Evolutionary conservation across 2,888 invertebrate genomes (phyloP).

Genomic region (Drosophila mercatorum): DNA sequence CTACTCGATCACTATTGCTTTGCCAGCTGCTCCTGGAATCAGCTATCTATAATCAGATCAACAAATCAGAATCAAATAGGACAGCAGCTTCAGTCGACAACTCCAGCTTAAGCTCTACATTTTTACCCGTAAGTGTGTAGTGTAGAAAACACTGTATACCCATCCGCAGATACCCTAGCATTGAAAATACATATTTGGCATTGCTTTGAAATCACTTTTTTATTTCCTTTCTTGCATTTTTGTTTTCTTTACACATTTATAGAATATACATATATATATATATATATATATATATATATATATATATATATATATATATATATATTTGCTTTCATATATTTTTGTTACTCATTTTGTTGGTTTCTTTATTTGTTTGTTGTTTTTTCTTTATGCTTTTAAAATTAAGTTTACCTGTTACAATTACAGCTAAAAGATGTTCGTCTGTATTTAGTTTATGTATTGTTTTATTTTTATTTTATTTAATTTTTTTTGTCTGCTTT

Average conservation of each 20-base stretch:
- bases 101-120: too few relatives aligned
- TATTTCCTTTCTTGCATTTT: conserved; percentile 61
- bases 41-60: not conserved
- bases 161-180: not conserved
- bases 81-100: too few relatives aligned
- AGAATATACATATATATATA: conserved; percentile 54
- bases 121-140: not conserved
- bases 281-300: conserved; percentile 46
- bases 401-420: conserved; percentile 75
- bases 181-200: not conserved
- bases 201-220: conserved; percentile 61
- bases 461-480: conserved; percentile 12
- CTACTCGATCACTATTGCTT: not conserved
- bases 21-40: too few relatives aligned
- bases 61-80: not conserved
- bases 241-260: conserved; percentile 76
- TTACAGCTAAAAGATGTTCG: conserved; percentile 73
- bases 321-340: conserved; percentile 53
- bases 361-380: conserved; percentile 24
- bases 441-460: conserved; percentile 26
- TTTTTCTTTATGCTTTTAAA: conserved; percentile 61
- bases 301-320: conserved; percentile 37
- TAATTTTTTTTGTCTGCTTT: conserved; percentile 43
- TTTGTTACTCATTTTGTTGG: conserved; percentile 44
- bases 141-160: not conserved